phyloP scores from a whole-genome alignment of 2,113 vertebrate genomes.

The Thamnophis sirtalis region DNA sequence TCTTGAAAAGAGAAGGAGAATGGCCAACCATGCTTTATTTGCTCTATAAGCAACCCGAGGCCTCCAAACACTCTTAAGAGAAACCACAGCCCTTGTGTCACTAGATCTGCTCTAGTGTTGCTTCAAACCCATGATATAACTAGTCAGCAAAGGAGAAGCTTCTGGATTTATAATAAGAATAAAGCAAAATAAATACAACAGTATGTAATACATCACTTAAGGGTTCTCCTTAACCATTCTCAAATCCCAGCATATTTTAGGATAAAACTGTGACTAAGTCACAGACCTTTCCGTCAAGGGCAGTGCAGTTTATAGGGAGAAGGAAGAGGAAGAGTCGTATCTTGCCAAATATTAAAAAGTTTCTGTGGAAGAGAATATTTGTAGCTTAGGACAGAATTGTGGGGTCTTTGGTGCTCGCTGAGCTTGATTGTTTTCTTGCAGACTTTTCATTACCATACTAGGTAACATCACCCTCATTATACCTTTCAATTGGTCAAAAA shows the following conservation, averaged over 20 bases:
- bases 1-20: constrained; percentile 35
- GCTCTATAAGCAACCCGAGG: constrained; percentile 60
- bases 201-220: constrained; percentile 38
- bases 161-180: constrained; percentile 54
- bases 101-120: constrained; percentile 5
- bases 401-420: not conserved
- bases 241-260: constrained; percentile 26
- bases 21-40: constrained; percentile 47
- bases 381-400: not conserved
- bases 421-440: not conserved
- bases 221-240: constrained; percentile 35
- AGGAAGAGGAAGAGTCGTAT: not conserved
- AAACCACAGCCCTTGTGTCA: constrained; percentile 26
- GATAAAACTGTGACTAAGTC: not conserved
- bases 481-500: not conserved
- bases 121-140: constrained; percentile 48
- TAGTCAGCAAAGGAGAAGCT: constrained; percentile 48
- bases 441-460: not conserved
- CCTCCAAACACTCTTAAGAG: constrained; percentile 27
- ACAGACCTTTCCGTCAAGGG: not conserved
- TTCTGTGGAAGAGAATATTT: not conserved
- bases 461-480: not conserved
- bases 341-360: not conserved
- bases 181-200: constrained; percentile 52
- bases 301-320: not conserved